phyloP scores from a whole-genome alignment of 2,113 vertebrate species.

The Boulengeromyrus knoepffleri region DNA sequence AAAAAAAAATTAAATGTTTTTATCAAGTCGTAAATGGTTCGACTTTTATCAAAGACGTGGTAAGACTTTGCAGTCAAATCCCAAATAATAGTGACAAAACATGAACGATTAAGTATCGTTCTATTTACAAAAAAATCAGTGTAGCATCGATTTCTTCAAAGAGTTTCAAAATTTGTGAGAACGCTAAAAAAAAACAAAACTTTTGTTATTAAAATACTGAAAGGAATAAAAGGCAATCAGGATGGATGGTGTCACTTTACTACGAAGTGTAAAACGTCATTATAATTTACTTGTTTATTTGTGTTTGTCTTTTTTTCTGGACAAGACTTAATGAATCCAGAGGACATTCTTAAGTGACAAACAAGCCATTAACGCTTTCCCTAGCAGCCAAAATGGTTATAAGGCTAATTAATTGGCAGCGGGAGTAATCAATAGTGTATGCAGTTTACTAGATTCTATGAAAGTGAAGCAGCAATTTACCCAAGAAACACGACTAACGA shows the following conservation, averaged over 20 bases:
- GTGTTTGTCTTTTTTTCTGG: neutral
- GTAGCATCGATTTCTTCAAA: neutral
- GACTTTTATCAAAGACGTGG: neutral
- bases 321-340: neutral
- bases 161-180: neutral
- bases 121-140: neutral
- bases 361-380: neutral
- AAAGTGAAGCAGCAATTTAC: neutral
- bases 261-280: neutral
- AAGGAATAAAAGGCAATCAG: neutral
- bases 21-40: neutral
- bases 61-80: neutral
- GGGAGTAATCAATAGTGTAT: neutral
- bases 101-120: neutral
- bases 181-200: neutral
- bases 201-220: neutral
- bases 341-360: neutral
- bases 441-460: conserved; percentile 1
- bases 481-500: neutral
- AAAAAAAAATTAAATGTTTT: neutral
- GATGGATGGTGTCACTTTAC: neutral
- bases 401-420: conserved; percentile 12
- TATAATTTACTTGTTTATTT: neutral
- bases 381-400: neutral
- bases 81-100: neutral